Evolutionary conservation across 2,113 vertebrate genomes (phyloP).

Genomic region (Brevimyrus niger): DNA sequence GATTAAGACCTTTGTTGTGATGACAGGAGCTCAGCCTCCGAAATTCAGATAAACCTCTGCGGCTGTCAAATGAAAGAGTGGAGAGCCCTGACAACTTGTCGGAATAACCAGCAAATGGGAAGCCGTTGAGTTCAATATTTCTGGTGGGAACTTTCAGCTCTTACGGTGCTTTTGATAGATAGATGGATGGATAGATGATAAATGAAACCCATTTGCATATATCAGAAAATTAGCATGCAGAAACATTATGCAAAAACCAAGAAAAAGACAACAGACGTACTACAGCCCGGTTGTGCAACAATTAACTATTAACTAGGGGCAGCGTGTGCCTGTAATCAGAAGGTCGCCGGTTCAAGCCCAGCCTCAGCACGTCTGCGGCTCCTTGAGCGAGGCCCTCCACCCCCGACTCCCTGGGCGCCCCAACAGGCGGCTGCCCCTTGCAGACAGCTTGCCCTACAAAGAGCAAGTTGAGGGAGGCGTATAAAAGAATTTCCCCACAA

Average conservation of each 20-base stretch:
- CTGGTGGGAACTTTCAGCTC: not conserved
- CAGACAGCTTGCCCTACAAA: too few relatives aligned
- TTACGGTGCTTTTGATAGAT: not conserved
- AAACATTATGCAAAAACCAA: not conserved
- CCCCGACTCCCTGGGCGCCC: too few relatives aligned
- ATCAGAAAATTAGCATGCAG: not conserved
- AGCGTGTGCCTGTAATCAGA: too few relatives aligned
- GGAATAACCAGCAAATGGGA: not conserved
- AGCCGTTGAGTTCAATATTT: not conserved
- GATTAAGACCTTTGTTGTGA: not conserved
- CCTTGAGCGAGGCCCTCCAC: too few relatives aligned
- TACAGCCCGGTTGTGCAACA: not conserved
- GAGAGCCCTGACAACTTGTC: not conserved
- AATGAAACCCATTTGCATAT: not conserved
- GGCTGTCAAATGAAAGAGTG: not conserved
- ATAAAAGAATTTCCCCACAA: too few relatives aligned
- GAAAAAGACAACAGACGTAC: not conserved
- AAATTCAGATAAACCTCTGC: not conserved
- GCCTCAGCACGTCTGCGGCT: too few relatives aligned
- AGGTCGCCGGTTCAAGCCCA: too few relatives aligned
- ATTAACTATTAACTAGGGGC: not conserved
- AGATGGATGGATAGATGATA: not conserved
- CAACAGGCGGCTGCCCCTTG: too few relatives aligned
- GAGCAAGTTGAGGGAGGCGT: too few relatives aligned
- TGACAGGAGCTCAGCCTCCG: not conserved